Evolutionary conservation across 2,797 vertebrate species (phyloP), one percentile per base, ranked within the genome.

Genomic region (Microchirus variegatus): DNA sequence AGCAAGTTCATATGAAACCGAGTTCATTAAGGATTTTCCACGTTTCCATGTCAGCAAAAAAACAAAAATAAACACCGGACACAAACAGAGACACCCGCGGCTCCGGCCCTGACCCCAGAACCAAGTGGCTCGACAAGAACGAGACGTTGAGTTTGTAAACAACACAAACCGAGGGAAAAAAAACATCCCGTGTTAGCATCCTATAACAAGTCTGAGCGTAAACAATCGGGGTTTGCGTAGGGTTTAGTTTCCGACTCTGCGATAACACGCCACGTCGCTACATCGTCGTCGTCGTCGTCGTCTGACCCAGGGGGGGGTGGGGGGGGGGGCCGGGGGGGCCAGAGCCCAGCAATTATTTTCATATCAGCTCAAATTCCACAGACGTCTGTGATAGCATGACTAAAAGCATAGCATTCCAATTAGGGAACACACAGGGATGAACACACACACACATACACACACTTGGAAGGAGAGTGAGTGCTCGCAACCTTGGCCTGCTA

Each of bases 351-450:
- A 87, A 82, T 89, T 87, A 85, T 87, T 86, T 86, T 86, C 80
- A 78, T 87, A 87, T 87, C 85, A 82, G 87, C 75, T 85, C 69
- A 72, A 81, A 89, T 89, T 86, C 82, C 83, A 71, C 77, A 83
- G 80, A 60, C 56, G 9, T 67, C 80, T 83, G 73, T 62, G 70
- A 83, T 73, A 77, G 73, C 68, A 44, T 5, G 66, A 68, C 67
- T 70, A 54, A 81, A 69, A 59, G 74, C 63, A 63, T 41, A 68
- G 71, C 77, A 72, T 82, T 86, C 75, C 78, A 82, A 68, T 77
- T 72, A 66, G 59, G 54, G 47, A 70, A 75, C 53, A 73, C 67
- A 54, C 50, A 44, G 22, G 22, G 22, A 22, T 22, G 47, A 70
- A 75, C 53, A 73, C 67, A 80, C 50, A 71, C 64, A 80, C 66